A percentile compares a stretch with the other conserved stretches of the same genome.
Conservation (phyloP, 2,888 invertebrate genomes). For the Oxyscelio sp. region DNA sequence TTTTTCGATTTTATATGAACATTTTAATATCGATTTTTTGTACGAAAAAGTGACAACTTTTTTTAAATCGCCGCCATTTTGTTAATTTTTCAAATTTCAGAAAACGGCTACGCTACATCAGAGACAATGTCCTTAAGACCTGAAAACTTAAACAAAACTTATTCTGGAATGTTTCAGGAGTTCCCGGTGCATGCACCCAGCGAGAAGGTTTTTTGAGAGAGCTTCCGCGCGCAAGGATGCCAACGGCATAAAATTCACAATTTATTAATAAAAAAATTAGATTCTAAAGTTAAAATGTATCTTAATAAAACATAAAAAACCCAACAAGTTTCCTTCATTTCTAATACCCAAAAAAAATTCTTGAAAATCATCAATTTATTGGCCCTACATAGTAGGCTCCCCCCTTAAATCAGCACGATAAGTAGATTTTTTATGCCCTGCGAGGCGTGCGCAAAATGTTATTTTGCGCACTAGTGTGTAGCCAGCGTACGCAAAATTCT, state of each 20-base stretch:
- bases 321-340: conserved; percentile 3
- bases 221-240: conserved; percentile 20
- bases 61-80: conserved; percentile 5
- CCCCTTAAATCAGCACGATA: background rate
- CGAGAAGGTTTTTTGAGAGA: conserved; percentile 14
- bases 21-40: conserved; percentile 21
- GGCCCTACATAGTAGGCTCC: conserved; percentile 3
- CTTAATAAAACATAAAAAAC: conserved; percentile 5
- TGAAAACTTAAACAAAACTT: conserved; percentile 10
- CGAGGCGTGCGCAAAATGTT: no score
- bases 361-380: background rate
- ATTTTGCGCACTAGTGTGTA: no score
- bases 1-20: conserved; percentile 20
- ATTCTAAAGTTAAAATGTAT: conserved; percentile 3
- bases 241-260: conserved; percentile 21
- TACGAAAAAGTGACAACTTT: conserved; percentile 23
- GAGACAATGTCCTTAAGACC: conserved; percentile 12
- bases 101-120: conserved; percentile 15
- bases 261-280: conserved; percentile 16
- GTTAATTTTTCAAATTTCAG: conserved; percentile 9
- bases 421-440: no score
- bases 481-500: no score
- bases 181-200: conserved; percentile 7
- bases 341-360: conserved; percentile 5
- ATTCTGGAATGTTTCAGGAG: conserved; percentile 12